Conservation (phyloP, 1,140 invertebrate species). For the Drosophila setifemur region DNA sequence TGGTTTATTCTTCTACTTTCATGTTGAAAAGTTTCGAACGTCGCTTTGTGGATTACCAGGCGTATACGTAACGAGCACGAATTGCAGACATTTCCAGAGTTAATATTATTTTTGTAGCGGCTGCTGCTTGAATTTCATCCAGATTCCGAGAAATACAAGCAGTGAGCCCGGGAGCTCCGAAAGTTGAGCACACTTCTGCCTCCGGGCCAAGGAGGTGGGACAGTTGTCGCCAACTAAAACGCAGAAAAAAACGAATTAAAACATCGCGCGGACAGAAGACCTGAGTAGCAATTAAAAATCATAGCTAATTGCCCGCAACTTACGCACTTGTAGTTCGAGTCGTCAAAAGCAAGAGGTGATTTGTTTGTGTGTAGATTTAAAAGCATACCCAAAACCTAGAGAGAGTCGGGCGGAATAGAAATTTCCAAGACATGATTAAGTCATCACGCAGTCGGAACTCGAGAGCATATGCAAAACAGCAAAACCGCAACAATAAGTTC, state of each 20-base stretch:
- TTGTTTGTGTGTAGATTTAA: slow-evolving; percentile 28
- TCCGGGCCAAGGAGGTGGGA: slow-evolving; percentile 62
- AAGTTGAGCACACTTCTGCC: slow-evolving; percentile 68
- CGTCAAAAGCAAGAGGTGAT: slow-evolving; percentile 77
- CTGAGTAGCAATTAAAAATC: slow-evolving; percentile 19
- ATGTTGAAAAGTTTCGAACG: slow-evolving; percentile 58
- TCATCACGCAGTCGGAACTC: slow-evolving; percentile 49
- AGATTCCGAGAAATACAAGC: slow-evolving; percentile 50
- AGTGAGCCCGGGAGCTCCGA: slow-evolving; percentile 28
- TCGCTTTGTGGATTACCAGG: slow-evolving; percentile 81
- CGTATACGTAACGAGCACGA: slow-evolving; percentile 62
- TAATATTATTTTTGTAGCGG: slow-evolving; percentile 21
- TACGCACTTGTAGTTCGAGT: slow-evolving; percentile 52
- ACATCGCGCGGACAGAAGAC: slow-evolving; percentile 24
- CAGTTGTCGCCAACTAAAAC: slow-evolving; percentile 56
- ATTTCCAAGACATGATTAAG: slow-evolving; percentile 59
- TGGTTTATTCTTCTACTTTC: slow-evolving; percentile 9
- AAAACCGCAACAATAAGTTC: slow-evolving; percentile 23
- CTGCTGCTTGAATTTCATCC: slow-evolving; percentile 33
- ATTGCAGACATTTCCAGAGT: not conserved
- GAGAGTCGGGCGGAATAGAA: slow-evolving; percentile 5
- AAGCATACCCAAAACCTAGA: slow-evolving; percentile 1
- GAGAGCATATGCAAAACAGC: slow-evolving; percentile 56
- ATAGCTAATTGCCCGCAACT: slow-evolving; percentile 56
- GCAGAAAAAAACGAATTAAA: slow-evolving; percentile 1